Conservation (phyloP, 2,888 invertebrate species). For the Hyalella azteca region DNA sequence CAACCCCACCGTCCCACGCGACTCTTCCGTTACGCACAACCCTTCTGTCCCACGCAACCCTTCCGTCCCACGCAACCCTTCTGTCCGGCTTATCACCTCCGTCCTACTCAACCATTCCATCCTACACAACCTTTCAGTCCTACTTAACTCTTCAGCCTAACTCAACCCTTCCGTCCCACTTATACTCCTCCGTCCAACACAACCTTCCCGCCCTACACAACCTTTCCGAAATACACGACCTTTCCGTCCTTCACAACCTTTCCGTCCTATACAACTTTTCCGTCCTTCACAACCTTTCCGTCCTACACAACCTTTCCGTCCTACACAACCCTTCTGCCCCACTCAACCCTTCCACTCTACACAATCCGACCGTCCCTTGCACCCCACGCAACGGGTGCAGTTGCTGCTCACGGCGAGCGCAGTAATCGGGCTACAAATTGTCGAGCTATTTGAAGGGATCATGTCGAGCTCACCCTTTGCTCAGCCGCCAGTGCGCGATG, state of each 20-base stretch:
- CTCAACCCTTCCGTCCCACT: not conserved
- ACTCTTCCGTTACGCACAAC: not conserved
- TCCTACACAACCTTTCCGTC: not conserved
- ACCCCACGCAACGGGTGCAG: not conserved
- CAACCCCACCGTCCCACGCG: not conserved
- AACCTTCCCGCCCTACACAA: not conserved
- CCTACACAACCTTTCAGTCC: not conserved
- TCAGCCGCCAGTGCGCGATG: not conserved
- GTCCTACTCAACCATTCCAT: not conserved
- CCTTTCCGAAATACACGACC: not conserved
- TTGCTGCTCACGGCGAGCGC: not conserved
- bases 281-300: not conserved
- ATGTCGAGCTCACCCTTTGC: conserved; percentile 21
- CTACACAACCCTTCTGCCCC: not conserved
- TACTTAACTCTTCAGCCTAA: not conserved
- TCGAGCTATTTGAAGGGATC: conserved; percentile 24
- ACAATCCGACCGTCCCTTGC: not conserved
- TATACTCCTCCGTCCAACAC: not conserved
- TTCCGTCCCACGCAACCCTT: not conserved
- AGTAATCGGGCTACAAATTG: conserved; percentile 27
- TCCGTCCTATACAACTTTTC: not conserved
- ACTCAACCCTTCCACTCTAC: not conserved
- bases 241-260: not conserved
- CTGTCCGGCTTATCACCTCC: not conserved
- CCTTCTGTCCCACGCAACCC: not conserved